A percentile compares a stretch with the other conserved stretches of the same genome.
Conservation (phyloP, 2,797 vertebrate species). For the Silurus aristotelis region DNA sequence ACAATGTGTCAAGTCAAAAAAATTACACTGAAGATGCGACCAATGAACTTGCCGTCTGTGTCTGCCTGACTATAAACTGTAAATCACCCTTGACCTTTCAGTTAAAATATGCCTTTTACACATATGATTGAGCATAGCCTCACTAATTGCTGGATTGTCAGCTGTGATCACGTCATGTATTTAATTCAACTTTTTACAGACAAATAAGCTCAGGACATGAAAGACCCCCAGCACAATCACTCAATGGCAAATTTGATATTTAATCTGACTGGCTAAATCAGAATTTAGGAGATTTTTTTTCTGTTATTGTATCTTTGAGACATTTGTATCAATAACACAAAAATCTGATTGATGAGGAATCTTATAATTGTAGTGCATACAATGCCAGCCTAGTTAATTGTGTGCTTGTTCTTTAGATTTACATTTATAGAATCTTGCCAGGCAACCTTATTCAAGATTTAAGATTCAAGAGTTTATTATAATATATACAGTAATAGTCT, state of each 20-base stretch:
- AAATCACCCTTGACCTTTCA: slow-evolving; percentile 47
- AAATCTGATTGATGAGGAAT: not conserved
- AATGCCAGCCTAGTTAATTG: not conserved
- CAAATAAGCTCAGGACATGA: slow-evolving; percentile 27
- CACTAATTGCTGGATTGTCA: slow-evolving; percentile 36
- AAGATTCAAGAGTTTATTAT: too few species aligned
- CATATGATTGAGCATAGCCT: slow-evolving; percentile 7
- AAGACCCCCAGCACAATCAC: slow-evolving; percentile 18
- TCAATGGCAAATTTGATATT: slow-evolving; percentile 17
- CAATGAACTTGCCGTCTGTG: slow-evolving; percentile 10
- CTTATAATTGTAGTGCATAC: not conserved
- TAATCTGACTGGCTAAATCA: not conserved
- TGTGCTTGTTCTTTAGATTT: not conserved
- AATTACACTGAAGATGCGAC: not conserved
- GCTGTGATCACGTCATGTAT: slow-evolving; percentile 39
- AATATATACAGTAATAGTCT: too few species aligned
- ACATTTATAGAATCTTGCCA: too few species aligned
- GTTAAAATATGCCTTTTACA: slow-evolving; percentile 37
- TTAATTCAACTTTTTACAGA: slow-evolving; percentile 50
- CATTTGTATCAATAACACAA: not conserved
- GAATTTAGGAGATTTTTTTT: not conserved
- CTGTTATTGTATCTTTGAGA: not conserved
- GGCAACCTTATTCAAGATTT: too few species aligned
- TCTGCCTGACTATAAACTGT: slow-evolving; percentile 10
- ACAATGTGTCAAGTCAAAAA: not conserved